These are phyloP conservation scores for Lineus longissimus DNA, from an alignment of 1,140 invertebrate genomes.

Conservation along the genomic window DNA sequence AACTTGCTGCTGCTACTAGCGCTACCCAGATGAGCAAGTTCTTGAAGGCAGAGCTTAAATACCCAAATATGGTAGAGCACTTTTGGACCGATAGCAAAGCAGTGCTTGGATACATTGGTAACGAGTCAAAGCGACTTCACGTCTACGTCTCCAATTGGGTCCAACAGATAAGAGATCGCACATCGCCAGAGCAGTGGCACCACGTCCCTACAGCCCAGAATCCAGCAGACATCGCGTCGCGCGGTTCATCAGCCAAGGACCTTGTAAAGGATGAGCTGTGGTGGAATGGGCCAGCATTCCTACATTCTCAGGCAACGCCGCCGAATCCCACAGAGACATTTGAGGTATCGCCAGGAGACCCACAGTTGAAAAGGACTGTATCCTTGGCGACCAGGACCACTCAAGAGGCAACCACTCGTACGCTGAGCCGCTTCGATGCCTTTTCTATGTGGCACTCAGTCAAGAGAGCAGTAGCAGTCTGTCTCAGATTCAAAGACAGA, in stretches of 20 bases:
- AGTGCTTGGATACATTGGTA: slow-evolving; percentile 18
- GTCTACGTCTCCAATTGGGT: slow-evolving; percentile 16
- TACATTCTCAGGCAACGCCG: too few species aligned
- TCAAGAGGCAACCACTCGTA: too few species aligned
- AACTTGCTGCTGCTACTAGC: slow-evolving; percentile 24
- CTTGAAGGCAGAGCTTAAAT: slow-evolving; percentile 12
- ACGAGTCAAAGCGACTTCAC: slow-evolving; percentile 21
- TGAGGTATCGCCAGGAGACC: too few species aligned
- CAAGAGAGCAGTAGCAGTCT: too few species aligned
- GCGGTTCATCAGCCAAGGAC: not conserved
- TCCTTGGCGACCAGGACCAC: too few species aligned
- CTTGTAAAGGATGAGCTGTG: not conserved
- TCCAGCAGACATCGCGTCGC: not conserved
- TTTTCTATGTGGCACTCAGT: too few species aligned
- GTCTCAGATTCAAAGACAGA: too few species aligned
- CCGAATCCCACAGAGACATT: too few species aligned
- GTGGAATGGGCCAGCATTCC: not conserved
- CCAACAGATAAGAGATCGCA: not conserved
- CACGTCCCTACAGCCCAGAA: not conserved
- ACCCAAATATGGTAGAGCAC: slow-evolving; percentile 4
- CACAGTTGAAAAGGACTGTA: too few species aligned
- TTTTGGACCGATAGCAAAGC: slow-evolving; percentile 24
- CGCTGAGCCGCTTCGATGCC: too few species aligned
- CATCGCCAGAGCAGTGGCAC: not conserved
- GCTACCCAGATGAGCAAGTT: slow-evolving; percentile 20